Conservation (phyloP, 1,140 invertebrate genomes). For the Drosophila seguyi region DNA sequence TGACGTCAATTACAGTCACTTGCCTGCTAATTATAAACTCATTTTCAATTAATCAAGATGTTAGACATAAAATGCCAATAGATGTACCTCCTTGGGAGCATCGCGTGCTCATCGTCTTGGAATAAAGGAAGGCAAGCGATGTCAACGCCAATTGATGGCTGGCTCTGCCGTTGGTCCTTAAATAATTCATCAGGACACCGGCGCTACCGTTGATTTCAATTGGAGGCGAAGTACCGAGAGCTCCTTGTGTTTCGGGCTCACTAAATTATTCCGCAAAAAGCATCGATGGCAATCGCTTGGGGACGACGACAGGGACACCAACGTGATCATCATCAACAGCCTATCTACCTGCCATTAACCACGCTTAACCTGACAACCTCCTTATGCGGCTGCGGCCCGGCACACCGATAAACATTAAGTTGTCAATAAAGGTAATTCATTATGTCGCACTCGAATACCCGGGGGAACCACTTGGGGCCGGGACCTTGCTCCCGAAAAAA, state of each 20-base stretch:
- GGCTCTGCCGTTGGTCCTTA: constrained; percentile 33
- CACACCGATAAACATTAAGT: constrained; percentile 84
- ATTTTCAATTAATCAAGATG: constrained; percentile 78
- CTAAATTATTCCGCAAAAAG: constrained; percentile 74
- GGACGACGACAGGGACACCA: constrained; percentile 44
- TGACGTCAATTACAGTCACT: constrained; percentile 55
- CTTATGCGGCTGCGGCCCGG: constrained; percentile 25
- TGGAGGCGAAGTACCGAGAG: constrained; percentile 53
- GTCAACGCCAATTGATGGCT: constrained; percentile 80
- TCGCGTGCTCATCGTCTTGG: constrained; percentile 36
- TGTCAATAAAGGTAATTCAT: constrained; percentile 85
- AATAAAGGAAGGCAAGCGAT: constrained; percentile 21
- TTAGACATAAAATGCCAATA: constrained; percentile 36
- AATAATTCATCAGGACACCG: constrained; percentile 71
- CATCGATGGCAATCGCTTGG: constrained; percentile 59
- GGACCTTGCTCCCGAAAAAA: background rate
- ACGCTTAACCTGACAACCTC: constrained; percentile 50
- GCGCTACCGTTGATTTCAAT: constrained; percentile 65
- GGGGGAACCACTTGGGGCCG: constrained; percentile 36
- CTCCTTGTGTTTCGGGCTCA: constrained; percentile 46
- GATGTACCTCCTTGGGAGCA: constrained; percentile 34
- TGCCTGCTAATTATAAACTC: constrained; percentile 74
- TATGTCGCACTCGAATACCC: constrained; percentile 80
- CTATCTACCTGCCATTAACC: constrained; percentile 78
- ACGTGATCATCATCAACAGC: constrained; percentile 70